A percentile compares a stretch with the other conserved stretches of the same genome.
Conservation (phyloP, 1,140 invertebrate species). For the Hetaerina americana region DNA sequence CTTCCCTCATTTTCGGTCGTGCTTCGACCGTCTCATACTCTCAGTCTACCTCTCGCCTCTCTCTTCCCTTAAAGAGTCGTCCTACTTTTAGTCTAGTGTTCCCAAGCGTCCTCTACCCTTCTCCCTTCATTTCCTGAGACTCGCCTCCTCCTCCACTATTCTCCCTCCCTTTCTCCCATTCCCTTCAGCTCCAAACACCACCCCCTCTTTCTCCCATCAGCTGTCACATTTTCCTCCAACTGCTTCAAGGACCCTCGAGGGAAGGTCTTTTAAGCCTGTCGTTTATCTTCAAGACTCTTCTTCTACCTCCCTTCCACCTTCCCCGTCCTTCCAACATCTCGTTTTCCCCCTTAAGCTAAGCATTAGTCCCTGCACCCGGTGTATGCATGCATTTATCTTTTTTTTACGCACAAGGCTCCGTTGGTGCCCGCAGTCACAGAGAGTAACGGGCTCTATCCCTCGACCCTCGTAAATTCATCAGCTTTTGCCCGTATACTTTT, state of each 20-base stretch:
- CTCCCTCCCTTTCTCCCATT: not conserved
- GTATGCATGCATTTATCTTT: not conserved
- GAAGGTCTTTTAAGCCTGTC: not conserved
- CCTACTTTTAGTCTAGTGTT: not conserved
- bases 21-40: not conserved
- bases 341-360: no score
- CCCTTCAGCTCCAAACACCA: no score
- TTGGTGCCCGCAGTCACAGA: no score
- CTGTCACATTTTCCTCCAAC: not conserved
- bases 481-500: no score
- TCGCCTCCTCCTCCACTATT: no score
- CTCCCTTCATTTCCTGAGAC: not conserved
- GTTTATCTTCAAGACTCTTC: not conserved
- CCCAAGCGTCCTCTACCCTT: not conserved
- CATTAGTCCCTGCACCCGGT: not conserved
- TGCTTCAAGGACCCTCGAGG: not conserved
- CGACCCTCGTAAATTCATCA: no score
- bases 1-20: no score
- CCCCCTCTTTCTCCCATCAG: not conserved
- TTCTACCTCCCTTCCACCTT: no score
- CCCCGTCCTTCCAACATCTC: not conserved
- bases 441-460: no score
- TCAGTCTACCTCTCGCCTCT: not conserved
- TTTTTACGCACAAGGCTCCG: not conserved
- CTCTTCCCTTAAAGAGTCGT: not conserved